Conservation (phyloP, 2,888 invertebrate genomes). For the Drosophila differens region DNA sequence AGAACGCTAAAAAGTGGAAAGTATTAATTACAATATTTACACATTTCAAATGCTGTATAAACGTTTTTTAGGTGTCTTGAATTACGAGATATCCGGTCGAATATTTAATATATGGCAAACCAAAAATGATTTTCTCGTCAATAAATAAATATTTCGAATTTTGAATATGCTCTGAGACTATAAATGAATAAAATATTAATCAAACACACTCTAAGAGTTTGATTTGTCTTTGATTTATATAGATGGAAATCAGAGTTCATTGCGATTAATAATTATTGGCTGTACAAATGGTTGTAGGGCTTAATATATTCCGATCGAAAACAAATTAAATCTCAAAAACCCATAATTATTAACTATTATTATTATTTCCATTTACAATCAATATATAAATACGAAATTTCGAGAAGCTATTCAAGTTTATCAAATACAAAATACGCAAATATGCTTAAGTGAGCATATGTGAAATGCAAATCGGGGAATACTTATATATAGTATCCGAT, state of each 20-base stretch:
- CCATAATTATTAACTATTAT: too few species aligned
- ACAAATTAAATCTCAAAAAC: background rate
- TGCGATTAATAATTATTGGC: too few species aligned
- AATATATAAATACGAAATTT: background rate
- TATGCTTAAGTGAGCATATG: background rate
- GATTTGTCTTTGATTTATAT: too few species aligned
- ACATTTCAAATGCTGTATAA: background rate
- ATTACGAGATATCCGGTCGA: too few species aligned
- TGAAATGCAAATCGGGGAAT: background rate
- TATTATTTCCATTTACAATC: background rate
- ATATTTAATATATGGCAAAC: background rate
- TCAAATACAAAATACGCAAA: background rate
- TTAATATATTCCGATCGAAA: background rate
- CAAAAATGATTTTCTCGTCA: background rate
- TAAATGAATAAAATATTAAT: too few species aligned
- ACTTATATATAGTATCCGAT: background rate
- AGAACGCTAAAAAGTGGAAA: background rate
- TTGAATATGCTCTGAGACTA: too few species aligned
- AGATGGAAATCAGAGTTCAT: too few species aligned
- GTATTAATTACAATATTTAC: background rate
- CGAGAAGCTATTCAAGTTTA: background rate
- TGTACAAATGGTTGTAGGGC: too few species aligned
- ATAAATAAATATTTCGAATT: background rate
- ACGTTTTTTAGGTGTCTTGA: background rate
- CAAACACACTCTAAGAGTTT: too few species aligned